Conservation (phyloP, 2,797 vertebrate genomes). For the Notamacropus eugenii region DNA sequence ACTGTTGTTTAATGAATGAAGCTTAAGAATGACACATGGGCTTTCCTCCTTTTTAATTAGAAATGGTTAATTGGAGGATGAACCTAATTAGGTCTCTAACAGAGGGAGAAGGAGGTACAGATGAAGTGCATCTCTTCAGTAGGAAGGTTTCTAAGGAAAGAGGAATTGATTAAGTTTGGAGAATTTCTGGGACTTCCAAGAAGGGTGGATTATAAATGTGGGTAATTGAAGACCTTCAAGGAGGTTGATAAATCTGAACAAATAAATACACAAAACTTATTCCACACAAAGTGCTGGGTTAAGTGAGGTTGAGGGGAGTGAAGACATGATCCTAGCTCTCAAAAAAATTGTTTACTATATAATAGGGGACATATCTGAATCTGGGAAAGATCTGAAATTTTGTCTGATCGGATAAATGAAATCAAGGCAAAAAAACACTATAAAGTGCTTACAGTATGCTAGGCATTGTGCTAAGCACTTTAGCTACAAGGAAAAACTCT, state of each 20-base stretch:
- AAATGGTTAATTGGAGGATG: slow-evolving; percentile 50
- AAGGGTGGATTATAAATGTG: neutral
- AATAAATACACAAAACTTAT: neutral
- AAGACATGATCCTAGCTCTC: neutral
- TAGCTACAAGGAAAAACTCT: neutral
- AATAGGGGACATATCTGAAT: neutral
- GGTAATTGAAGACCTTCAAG: neutral
- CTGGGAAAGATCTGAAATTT: neutral
- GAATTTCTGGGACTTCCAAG: neutral
- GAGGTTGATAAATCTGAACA: neutral
- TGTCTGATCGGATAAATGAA: neutral
- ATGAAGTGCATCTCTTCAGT: slow-evolving; percentile 57
- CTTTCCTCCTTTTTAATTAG: slow-evolving; percentile 62
- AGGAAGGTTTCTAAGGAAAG: slow-evolving; percentile 23
- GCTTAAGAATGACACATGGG: slow-evolving; percentile 60
- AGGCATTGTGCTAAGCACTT: neutral
- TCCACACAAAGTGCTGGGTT: neutral
- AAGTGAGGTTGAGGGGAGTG: neutral
- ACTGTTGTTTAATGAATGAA: slow-evolving; percentile 76
- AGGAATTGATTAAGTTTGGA: neutral
- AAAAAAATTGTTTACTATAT: neutral
- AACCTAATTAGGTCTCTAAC: slow-evolving; percentile 72
- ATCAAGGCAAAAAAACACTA: neutral
- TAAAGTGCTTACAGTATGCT: neutral
- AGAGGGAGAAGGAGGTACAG: neutral